These are phyloP conservation scores for Drosophila pseudotakahashii DNA, from an alignment of 2,888 invertebrate species.

Conservation along the genomic window DNA sequence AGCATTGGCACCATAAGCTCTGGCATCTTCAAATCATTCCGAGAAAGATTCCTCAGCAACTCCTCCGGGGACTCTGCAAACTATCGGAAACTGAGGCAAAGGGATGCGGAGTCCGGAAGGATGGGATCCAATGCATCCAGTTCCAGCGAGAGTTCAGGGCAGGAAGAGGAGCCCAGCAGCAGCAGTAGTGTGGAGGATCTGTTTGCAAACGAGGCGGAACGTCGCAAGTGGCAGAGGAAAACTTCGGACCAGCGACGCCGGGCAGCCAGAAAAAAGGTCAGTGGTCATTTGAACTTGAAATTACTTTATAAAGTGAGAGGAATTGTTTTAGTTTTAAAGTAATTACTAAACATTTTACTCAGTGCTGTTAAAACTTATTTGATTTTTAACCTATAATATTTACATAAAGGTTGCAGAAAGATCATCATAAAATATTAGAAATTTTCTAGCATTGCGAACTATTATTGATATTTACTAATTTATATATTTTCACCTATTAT, in stretches of 20 bases:
- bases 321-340: too few species aligned
- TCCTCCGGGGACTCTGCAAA: constrained; percentile 39
- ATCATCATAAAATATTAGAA: too few species aligned
- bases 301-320: too few species aligned
- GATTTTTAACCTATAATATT: too few species aligned
- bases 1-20: constrained; percentile 64
- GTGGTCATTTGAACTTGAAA: constrained; percentile 11
- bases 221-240: constrained; percentile 57
- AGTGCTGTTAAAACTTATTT: too few species aligned
- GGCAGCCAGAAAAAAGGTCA: constrained; percentile 53
- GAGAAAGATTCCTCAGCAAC: constrained; percentile 62
- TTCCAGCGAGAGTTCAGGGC: constrained; percentile 45
- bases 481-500: too few species aligned
- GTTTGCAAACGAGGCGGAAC: constrained; percentile 59
- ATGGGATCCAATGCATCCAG: constrained; percentile 15
- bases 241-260: constrained; percentile 34
- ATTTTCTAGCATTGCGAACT: too few species aligned
- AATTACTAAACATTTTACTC: too few species aligned
- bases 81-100: constrained; percentile 69
- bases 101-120: constrained; percentile 68
- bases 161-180: constrained; percentile 51
- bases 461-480: too few species aligned
- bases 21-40: constrained; percentile 65
- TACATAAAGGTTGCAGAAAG: too few species aligned
- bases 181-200: constrained; percentile 79